phyloP scores from a whole-genome alignment of 1,140 invertebrate genomes.

The Atopsyche davidsoni region DNA sequence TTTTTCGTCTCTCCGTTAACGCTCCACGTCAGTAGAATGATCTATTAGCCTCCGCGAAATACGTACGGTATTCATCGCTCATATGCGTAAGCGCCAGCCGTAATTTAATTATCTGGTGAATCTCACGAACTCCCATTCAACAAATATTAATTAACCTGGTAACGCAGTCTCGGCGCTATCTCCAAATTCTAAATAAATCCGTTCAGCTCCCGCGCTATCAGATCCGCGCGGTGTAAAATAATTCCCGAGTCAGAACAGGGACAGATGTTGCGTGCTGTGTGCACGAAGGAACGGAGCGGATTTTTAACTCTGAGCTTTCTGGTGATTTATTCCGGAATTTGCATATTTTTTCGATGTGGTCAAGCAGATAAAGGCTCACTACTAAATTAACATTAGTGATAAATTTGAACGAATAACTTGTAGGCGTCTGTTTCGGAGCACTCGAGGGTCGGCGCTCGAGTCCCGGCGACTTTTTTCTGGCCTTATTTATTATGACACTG shows the following conservation, averaged over 20 bases:
- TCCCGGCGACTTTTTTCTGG: conserved; percentile 11
- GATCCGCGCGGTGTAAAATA: conserved; percentile 9
- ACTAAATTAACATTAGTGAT: conserved; percentile 28
- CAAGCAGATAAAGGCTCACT: conserved; percentile 22
- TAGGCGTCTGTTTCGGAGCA: background rate
- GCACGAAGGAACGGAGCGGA: conserved; percentile 13
- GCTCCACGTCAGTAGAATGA: conserved; percentile 18
- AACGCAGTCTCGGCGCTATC: background rate
- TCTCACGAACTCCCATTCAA: conserved; percentile 28
- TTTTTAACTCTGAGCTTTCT: conserved; percentile 21
- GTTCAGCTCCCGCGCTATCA: conserved; percentile 16
- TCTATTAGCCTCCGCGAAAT: conserved; percentile 19
- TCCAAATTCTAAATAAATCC: conserved; percentile 21
- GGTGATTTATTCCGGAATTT: conserved; percentile 28
- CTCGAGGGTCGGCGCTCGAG: background rate
- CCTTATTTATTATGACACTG: conserved; percentile 16
- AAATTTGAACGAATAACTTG: conserved; percentile 7
- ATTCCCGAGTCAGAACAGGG: conserved; percentile 15
- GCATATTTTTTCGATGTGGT: conserved; percentile 29
- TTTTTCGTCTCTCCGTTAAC: conserved; percentile 11
- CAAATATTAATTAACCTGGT: conserved; percentile 27
- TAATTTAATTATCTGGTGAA: conserved; percentile 25
- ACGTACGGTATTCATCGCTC: conserved; percentile 16
- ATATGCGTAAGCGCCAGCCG: conserved; percentile 18
- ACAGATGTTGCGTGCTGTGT: conserved; percentile 27